Base-by-base conservation (phyloP, 2,797 vertebrate species). In the Enteromius argenteus region DNA sequence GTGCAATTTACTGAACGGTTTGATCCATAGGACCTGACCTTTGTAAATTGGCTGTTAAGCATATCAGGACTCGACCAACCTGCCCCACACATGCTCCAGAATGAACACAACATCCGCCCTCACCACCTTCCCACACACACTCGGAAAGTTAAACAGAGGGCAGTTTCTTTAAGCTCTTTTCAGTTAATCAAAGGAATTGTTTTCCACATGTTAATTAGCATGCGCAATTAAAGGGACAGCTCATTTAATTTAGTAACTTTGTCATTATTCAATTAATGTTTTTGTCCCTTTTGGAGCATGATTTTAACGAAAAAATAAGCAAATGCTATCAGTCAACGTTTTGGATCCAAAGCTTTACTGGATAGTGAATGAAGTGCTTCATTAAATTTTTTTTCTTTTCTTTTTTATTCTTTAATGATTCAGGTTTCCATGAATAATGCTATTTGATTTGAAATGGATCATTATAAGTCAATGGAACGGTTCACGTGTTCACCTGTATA, bases 41-140 rank as follows among this genome's bases (percentile, higher is more conserved):
- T 96, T 96, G 95, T 95, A 95, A 96, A 96, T 95, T 95, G 95
- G 94, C 95, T 96, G 95, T 95, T 95, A 95, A 96, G 94, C 95
- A 95, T 93, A 95, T 94, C 93, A 92, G 91, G 91, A 91, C 92
- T 93, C 89, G 89, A 94, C 93, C 91, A 92, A 85, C 83, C 79
- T 89, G 92, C 90, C 92, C 90, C 90, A 89, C 91, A 90, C 91
- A 88, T 88, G 88, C 91, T 89, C 89, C 80, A 89, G 90, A 81
- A 64, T 84, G 68, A 86, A 85, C 71, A 91, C 89, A 79, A 84
- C 83, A 77, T 84, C 71, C 11, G 44, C 62, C 86, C 87, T 82
- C 53, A 66, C 72, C 19, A 51, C 42, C 64, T 78, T 68, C 35
- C 74, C 39, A 64, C 78, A 79, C 72, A 72, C 15, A 51, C 42